Evolutionary conservation across 2,888 invertebrate species (phyloP), one percentile per base, ranked within the genome.

Genomic region (Phorcus lineatus): DNA sequence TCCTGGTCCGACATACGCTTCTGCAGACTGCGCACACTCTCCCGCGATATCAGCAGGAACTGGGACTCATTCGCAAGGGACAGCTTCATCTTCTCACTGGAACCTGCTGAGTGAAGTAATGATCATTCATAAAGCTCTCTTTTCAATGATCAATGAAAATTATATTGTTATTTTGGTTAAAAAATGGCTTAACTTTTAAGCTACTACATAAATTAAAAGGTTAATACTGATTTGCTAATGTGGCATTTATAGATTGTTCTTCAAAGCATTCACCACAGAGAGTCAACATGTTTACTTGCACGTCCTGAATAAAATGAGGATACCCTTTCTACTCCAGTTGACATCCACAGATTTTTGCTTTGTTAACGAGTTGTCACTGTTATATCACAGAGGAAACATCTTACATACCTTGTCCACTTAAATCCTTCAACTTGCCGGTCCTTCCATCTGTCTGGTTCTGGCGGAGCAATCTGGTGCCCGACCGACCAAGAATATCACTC

Each of bases 21-120:
- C 52, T 88, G 83, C 74, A 98, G 93, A 95, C 96, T 96, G 82
- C 94, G 93, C 0, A 97, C 95, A 84, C 97, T 98, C 0, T 96
- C 95, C 87, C 95, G 94, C 92, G 96, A 97, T 77, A 98, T 94
- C 74, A 98, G 93, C 75, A 99, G 94, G 93, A 90, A 92, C 86
- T 92, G 92, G 0, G 90, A 90, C 84, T 92, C 91, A 81, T 93
- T 93, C 22, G 91, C 90, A 76, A 92, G 86, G 0, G 91, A 90
- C 76, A 92, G 80, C 24, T 24, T 28, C 17, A 55, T n/a, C 19
- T 31, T 40, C 31, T 70, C 70, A 2, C 31, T 31, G 16, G 70
- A 17, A 19, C n/a, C 36, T 70, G 70, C 31, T n/a, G 22, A 31
- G 16, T 31, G 16, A 54, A n/a, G n/a, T n/a, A 24, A 47, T 47